These are phyloP conservation scores for Halictus rubicundus DNA, from an alignment of 1,140 invertebrate species.

Conservation along the genomic window DNA sequence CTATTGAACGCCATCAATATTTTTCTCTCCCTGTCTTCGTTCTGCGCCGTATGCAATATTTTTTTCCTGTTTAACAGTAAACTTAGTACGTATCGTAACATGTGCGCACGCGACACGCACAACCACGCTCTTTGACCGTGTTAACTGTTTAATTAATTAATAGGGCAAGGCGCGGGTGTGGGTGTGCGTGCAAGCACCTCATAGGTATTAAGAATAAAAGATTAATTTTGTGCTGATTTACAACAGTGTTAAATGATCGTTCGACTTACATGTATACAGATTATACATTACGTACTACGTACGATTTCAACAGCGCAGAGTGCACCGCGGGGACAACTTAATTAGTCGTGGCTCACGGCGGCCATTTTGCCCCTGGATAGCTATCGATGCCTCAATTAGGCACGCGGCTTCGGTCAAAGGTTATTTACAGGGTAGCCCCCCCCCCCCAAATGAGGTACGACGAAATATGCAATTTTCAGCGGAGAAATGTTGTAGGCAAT, in stretches of 20 bases:
- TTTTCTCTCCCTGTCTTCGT: conserved; percentile 44
- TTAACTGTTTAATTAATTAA: neutral
- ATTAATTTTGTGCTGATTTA: conserved; percentile 69
- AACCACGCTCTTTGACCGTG: neutral
- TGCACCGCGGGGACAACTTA: neutral
- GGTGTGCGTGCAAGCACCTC: conserved; percentile 21
- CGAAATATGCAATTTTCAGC: too few species aligned
- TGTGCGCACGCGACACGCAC: conserved; percentile 1
- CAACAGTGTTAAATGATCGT: conserved; percentile 65
- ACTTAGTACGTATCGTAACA: conserved; percentile 18
- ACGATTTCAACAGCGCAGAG: conserved; percentile 33
- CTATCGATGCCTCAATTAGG: neutral
- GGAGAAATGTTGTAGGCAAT: too few species aligned
- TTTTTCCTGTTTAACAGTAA: conserved; percentile 16
- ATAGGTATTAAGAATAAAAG: conserved; percentile 67
- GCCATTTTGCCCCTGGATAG: neutral
- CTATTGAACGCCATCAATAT: conserved; percentile 53
- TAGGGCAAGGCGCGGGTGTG: neutral
- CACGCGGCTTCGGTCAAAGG: too few species aligned
- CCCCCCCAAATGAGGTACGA: too few species aligned
- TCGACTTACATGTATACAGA: conserved; percentile 56
- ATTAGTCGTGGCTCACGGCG: neutral
- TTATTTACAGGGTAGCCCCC: too few species aligned
- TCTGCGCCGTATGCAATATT: conserved; percentile 36
- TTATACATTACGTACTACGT: conserved; percentile 52